Conservation (phyloP, 2,797 vertebrate species). For the Allobates femoralis region DNA sequence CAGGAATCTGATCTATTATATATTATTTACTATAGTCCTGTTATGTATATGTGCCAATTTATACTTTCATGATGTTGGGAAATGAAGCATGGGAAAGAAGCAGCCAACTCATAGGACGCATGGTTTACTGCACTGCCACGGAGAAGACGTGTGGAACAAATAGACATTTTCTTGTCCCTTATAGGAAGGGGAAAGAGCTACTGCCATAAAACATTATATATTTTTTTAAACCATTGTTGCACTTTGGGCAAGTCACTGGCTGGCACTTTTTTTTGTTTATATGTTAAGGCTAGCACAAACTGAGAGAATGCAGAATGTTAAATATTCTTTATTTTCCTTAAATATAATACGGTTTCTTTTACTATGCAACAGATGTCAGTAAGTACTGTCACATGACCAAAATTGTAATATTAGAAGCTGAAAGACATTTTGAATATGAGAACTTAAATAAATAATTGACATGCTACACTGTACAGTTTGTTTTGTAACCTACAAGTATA, state of each 20-base stretch:
- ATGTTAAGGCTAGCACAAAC: neutral
- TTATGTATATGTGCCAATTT: conserved; percentile 98
- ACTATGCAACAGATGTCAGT: conserved; percentile 77
- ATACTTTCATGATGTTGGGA: conserved; percentile 92
- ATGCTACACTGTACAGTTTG: conserved; percentile 68
- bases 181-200: conserved; percentile 67
- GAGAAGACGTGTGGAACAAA: neutral
- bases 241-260: conserved; percentile 61
- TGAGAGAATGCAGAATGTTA: conserved; percentile 74
- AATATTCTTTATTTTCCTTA: conserved; percentile 81
- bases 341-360: conserved; percentile 80
- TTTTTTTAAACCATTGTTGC: conserved; percentile 70
- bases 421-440: conserved; percentile 78
- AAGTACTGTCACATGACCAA: conserved; percentile 79
- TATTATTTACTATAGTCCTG: conserved; percentile 90
- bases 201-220: conserved; percentile 64
- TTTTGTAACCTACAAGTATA: neutral
- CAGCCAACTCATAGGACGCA: conserved; percentile 8
- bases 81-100: conserved; percentile 68
- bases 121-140: neutral
- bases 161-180: conserved; percentile 23
- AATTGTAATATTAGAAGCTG: conserved; percentile 72
- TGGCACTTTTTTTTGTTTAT: conserved; percentile 18
- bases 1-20: conserved; percentile 96
- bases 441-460: conserved; percentile 84